Conservation (phyloP, 1,140 invertebrate genomes). For the Drosophila nikananu region DNA sequence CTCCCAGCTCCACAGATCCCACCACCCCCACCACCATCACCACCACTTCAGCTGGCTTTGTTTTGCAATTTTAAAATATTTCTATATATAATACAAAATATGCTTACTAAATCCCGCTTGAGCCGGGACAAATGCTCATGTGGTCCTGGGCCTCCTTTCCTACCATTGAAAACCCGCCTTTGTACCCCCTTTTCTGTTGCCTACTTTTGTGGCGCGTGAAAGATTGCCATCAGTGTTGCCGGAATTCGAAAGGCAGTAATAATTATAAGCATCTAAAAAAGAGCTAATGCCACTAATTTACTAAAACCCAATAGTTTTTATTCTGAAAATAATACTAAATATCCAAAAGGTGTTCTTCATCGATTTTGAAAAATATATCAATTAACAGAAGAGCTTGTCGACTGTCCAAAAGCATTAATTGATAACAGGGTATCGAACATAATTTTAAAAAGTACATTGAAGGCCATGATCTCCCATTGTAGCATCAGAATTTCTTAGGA, state of each 20-base stretch:
- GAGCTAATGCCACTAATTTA: not conserved
- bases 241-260: not conserved
- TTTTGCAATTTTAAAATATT: conserved; percentile 50
- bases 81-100: conserved; percentile 29
- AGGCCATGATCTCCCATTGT: not conserved
- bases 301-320: not conserved
- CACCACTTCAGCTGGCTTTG: conserved; percentile 14
- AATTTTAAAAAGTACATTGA: not conserved
- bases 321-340: not conserved
- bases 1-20: not conserved
- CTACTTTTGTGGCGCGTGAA: conserved; percentile 49
- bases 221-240: conserved; percentile 26
- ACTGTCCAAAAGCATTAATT: not conserved
- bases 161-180: conserved; percentile 2
- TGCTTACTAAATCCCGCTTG: conserved; percentile 39
- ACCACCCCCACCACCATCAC: not conserved
- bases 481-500: not conserved
- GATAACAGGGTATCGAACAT: not conserved
- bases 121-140: conserved; percentile 24
- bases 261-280: not conserved
- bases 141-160: not conserved
- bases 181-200: conserved; percentile 18
- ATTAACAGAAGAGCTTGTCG: too few relatives aligned
- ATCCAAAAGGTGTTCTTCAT: not conserved
- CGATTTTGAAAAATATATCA: not conserved